Base-by-base conservation (phyloP, 1,140 invertebrate species). In the Leguminivora glycinivorella region DNA sequence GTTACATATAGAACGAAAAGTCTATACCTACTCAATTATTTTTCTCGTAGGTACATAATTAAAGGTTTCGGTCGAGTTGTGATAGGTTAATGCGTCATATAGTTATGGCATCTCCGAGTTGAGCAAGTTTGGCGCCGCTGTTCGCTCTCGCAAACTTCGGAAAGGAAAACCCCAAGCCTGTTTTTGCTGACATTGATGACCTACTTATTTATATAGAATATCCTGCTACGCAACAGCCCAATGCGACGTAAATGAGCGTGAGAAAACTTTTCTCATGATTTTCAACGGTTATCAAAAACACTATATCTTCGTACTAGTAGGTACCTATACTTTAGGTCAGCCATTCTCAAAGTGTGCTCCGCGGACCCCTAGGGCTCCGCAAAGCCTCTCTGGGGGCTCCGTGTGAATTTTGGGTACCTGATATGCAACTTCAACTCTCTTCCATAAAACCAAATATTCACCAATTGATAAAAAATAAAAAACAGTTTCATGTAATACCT, bases 161-260 rank as follows among this genome's bases (percentile, higher is more conserved):
- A 14, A 52, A 4, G 43, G 43, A 14, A 52, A n/a, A 4, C 40
- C 40, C 40, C 40, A 14, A 43, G n/a, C 43, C n/a, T 52, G 43
- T 19, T 52, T 52, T 52, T 52, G 43, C 43, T 19, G n/a, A 52
- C n/a, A 4, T 9, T 52, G 43, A 4, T 52, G 19, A 52, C 43
- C 43, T 19, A 52, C n/a, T 52, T 52, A 52, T 19, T 52, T 43
- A 43, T 52, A 52, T 52, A 52, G 4, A 19, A 52, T 47, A 47
- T 52, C 43, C 6, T 52, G 43, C 4, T 52, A 22, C n/a, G n/a
- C 17, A 52, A 52, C 43, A 17, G 5, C 5, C 43, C 43, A 43
- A 43, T 17, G 43, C 1, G n/a, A 47, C n/a, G 19, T 14, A 40
- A 17, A 47, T 17, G 14, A 19, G n/a, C n/a, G 43, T 5, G 43